Percentiles rank a stretch among this genome's conserved stretches.
phyloP scores from a whole-genome alignment of 2,797 vertebrate genomes.

The Trematomus bernacchii region DNA sequence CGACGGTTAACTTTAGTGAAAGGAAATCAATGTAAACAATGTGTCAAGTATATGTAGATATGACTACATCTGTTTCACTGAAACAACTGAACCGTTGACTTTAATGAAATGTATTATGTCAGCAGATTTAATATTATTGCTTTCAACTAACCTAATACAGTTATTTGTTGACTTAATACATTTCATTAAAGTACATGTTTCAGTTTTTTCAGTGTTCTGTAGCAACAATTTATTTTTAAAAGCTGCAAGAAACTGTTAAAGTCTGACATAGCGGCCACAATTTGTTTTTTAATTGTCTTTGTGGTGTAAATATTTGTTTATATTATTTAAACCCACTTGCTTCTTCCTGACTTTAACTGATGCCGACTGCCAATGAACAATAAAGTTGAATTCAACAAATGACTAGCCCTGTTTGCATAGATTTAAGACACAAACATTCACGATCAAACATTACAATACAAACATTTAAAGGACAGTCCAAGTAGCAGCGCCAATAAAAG shows the following conservation, averaged over 20 bases:
- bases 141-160: too few species aligned
- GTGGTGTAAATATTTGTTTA: neutral
- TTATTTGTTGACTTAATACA: too few species aligned
- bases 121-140: too few species aligned
- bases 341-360: neutral
- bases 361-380: neutral
- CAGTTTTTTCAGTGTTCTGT: too few species aligned
- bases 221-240: neutral
- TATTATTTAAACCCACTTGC: conserved; percentile 1
- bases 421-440: neutral
- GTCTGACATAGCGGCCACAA: neutral
- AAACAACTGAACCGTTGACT: too few species aligned
- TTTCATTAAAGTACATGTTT: too few species aligned
- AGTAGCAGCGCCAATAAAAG: too few species aligned
- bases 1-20: conserved; percentile 19
- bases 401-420: neutral
- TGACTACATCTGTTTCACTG: neutral
- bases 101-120: too few species aligned
- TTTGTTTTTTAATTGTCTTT: neutral
- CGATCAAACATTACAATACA: neutral
- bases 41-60: neutral
- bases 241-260: conserved; percentile 1
- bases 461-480: neutral
- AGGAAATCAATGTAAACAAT: conserved; percentile 18
- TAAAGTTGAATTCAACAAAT: neutral